phyloP scores from a whole-genome alignment of 2,113 vertebrate genomes.

The Rhinolophus sinicus region DNA sequence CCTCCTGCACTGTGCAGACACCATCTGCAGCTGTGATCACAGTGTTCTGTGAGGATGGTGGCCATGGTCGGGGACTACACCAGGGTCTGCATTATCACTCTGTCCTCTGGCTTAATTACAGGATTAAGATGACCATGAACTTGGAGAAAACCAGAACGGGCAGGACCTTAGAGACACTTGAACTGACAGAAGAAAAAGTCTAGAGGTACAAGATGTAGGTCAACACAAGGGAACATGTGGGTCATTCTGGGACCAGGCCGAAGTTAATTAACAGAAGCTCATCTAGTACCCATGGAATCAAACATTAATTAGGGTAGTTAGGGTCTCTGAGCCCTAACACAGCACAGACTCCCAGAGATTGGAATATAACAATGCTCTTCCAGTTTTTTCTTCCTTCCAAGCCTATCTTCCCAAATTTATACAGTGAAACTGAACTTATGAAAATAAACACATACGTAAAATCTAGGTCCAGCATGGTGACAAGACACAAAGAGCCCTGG shows the following conservation, averaged over 20 bases:
- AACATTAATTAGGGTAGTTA: not conserved
- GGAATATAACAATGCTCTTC: not conserved
- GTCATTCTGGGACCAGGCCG: not conserved
- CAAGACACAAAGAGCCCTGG: not conserved
- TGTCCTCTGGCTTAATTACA: not conserved
- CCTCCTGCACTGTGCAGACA: not conserved
- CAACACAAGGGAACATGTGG: not conserved
- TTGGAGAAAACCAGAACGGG: not conserved
- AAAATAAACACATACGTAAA: not conserved
- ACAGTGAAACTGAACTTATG: not conserved
- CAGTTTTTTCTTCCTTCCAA: not conserved
- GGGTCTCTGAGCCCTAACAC: not conserved
- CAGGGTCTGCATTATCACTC: not conserved
- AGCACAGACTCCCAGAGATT: not conserved
- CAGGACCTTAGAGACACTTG: not conserved
- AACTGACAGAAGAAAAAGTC: not conserved
- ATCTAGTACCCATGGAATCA: not conserved
- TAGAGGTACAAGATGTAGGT: not conserved
- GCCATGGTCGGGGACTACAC: fast-evolving
- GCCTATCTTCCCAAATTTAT: not conserved
- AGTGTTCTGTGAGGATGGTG: no score
- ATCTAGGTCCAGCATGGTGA: not conserved
- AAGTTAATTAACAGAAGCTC: not conserved
- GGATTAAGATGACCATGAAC: not conserved
- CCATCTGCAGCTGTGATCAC: not conserved